Percentiles rank a stretch among this genome's conserved stretches.
These are phyloP conservation scores for Temnothorax ravouxi DNA, from an alignment of 2,888 invertebrate genomes.

Conservation along the genomic window DNA sequence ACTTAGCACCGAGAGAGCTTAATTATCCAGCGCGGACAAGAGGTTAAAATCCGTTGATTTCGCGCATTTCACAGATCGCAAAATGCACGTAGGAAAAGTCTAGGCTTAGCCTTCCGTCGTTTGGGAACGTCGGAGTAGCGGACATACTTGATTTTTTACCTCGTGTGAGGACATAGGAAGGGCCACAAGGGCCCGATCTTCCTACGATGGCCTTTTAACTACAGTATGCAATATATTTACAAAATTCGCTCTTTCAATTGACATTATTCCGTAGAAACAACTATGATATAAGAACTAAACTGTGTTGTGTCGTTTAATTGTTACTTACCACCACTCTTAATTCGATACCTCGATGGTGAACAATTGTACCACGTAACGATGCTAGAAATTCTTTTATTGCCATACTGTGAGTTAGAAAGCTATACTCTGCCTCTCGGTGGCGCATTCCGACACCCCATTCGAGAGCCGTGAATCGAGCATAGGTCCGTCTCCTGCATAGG, in stretches of 20 bases:
- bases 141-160: conserved; percentile 10
- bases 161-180: background rate
- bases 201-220: conserved; percentile 24
- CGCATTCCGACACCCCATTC: conserved; percentile 25
- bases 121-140: background rate
- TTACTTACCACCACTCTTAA: background rate
- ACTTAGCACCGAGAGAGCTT: conserved; percentile 29
- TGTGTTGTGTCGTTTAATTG: background rate
- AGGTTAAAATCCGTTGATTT: conserved; percentile 10
- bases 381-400: conserved; percentile 15
- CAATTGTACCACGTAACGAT: conserved; percentile 14
- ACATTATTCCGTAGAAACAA: conserved; percentile 19
- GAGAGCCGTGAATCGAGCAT: conserved; percentile 50
- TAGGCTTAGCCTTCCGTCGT: conserved; percentile 3
- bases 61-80: background rate
- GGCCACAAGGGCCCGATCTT: background rate
- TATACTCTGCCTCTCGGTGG: background rate
- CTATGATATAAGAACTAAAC: conserved; percentile 24
- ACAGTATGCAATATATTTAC: conserved; percentile 25
- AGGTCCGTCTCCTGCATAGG: conserved; percentile 13
- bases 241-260: conserved; percentile 18
- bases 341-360: background rate
- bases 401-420: conserved; percentile 36
- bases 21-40: conserved; percentile 25
- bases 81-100: background rate